Conservation (phyloP, 2,888 invertebrate genomes). For the Uropetala carovei region DNA sequence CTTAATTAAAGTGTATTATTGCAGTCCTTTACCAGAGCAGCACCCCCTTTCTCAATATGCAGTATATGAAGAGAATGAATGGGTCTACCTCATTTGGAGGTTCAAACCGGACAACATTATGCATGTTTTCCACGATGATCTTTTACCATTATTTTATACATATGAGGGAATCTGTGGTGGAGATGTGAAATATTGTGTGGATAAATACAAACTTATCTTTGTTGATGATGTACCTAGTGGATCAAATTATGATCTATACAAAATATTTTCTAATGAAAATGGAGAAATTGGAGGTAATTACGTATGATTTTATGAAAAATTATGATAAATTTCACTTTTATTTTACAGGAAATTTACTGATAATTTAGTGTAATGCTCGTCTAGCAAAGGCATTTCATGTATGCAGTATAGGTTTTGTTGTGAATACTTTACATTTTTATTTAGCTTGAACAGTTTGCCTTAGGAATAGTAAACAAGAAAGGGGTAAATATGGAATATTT, state of each 20-base stretch:
- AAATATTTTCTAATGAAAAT: conserved; percentile 6
- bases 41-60: neutral
- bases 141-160: conserved; percentile 75
- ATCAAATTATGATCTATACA: neutral
- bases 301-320: too few relatives aligned
- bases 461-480: too few relatives aligned
- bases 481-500: too few relatives aligned
- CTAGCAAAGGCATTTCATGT: too few relatives aligned
- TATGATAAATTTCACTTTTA: too few relatives aligned
- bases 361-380: too few relatives aligned
- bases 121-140: conserved; percentile 77
- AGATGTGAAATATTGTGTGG: conserved; percentile 68
- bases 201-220: conserved; percentile 71
- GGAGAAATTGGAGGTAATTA: neutral
- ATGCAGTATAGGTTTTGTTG: too few relatives aligned
- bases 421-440: too few relatives aligned
- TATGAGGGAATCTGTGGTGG: conserved; percentile 71
- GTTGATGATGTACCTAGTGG: conserved; percentile 70
- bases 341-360: too few relatives aligned
- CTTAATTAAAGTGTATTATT: neutral
- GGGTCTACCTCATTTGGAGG: conserved; percentile 72
- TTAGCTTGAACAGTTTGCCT: too few relatives aligned
- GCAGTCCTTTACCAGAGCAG: neutral
- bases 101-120: conserved; percentile 78
- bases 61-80: conserved; percentile 55